Evolutionary conservation across 2,113 vertebrate species (phyloP).

Genomic region (Natator depressus): DNA sequence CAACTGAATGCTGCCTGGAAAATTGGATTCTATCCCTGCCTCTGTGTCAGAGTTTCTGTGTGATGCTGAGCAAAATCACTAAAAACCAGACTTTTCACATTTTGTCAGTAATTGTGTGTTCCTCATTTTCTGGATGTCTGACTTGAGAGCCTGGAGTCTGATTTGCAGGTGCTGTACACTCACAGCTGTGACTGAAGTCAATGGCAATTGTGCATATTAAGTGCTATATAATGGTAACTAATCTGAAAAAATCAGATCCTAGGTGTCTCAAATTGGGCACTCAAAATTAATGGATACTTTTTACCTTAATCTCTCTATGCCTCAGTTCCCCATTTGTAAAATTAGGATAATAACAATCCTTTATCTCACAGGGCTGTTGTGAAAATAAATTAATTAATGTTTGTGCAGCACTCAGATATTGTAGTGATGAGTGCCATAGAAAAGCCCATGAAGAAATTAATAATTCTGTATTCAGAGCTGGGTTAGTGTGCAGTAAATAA

Average conservation of each 20-base stretch:
- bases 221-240: not conserved
- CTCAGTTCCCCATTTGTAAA: not conserved
- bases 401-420: not conserved
- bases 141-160: not conserved
- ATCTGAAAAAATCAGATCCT: not conserved
- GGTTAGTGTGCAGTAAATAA: not conserved
- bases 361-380: not conserved
- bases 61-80: not conserved
- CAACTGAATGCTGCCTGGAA: not conserved
- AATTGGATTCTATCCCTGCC: not conserved
- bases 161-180: not conserved
- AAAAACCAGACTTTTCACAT: not conserved
- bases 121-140: not conserved
- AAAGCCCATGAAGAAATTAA: not conserved
- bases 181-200: not conserved
- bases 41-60: not conserved
- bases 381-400: not conserved
- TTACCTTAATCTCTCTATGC: not conserved
- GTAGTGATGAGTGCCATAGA: rapidly evolving
- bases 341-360: not conserved
- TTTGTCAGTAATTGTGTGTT: not conserved
- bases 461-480: not conserved
- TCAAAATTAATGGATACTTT: not conserved
- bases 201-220: not conserved
- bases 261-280: not conserved